Percentiles rank a stretch among this genome's conserved stretches.
These are phyloP conservation scores for Kryptopterus vitreolus DNA, from an alignment of 2,797 vertebrate species.

Conservation along the genomic window DNA sequence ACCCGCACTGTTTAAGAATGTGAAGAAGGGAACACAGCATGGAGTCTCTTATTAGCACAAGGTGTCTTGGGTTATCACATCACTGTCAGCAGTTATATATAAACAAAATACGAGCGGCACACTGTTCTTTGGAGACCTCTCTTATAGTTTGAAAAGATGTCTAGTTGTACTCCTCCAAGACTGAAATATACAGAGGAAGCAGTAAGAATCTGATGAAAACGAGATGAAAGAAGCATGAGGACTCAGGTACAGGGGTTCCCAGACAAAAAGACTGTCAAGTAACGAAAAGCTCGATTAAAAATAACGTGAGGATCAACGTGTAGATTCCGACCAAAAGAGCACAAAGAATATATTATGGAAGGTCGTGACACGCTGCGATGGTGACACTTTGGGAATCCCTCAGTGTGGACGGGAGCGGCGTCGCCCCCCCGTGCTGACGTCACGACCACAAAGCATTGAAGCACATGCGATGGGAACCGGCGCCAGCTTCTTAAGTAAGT, in stretches of 20 bases:
- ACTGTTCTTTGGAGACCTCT: not conserved
- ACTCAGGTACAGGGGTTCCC: too few relatives aligned
- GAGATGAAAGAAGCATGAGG: not conserved
- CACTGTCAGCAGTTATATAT: not conserved
- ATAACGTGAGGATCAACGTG: not conserved
- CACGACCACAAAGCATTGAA: too few relatives aligned
- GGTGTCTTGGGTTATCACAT: conserved; percentile 1
- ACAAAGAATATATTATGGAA: too few relatives aligned
- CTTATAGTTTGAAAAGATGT: not conserved
- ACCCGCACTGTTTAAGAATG: not conserved
- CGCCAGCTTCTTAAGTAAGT: too few relatives aligned
- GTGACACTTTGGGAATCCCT: too few relatives aligned
- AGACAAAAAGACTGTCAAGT: too few relatives aligned
- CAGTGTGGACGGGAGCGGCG: too few relatives aligned
- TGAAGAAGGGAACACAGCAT: not conserved
- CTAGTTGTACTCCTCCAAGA: not conserved
- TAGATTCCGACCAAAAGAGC: too few relatives aligned
- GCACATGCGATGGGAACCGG: too few relatives aligned
- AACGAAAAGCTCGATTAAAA: too few relatives aligned
- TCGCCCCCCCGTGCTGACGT: too few relatives aligned
- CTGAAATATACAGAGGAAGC: not conserved
- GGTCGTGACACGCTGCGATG: too few relatives aligned
- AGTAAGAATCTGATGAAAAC: not conserved
- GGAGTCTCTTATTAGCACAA: not conserved
- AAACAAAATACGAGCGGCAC: not conserved